Conservation (phyloP, 1,140 invertebrate species). For the Acyrthosiphon pisum region DNA sequence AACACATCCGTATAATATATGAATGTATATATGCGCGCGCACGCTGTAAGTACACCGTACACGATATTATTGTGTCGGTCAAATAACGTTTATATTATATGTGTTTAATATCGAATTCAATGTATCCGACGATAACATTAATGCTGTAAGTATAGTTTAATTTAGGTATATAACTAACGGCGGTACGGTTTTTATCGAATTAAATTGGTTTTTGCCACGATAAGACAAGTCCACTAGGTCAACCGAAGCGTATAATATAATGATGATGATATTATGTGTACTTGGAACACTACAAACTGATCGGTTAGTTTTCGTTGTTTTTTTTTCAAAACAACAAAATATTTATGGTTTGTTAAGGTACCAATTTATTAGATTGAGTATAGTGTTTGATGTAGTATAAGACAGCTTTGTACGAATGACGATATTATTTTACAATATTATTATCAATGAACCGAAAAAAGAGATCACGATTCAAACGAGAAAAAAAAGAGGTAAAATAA, state of each 20-base stretch:
- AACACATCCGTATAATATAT: background rate
- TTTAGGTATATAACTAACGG: background rate
- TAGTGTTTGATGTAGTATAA: background rate
- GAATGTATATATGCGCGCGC: background rate
- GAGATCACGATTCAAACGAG: background rate
- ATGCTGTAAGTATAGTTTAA: background rate
- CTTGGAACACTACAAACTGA: background rate
- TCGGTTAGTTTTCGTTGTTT: background rate
- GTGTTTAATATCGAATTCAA: background rate
- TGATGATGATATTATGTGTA: background rate
- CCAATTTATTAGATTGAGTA: background rate
- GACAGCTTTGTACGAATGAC: background rate
- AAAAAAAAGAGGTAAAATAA: background rate
- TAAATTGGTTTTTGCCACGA: background rate
- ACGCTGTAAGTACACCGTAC: background rate
- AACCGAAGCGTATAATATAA: background rate
- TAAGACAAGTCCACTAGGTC: slow-evolving; percentile 18
- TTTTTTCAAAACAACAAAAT: background rate
- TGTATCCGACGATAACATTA: slow-evolving; percentile 6
- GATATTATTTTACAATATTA: background rate
- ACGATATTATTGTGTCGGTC: background rate
- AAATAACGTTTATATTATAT: background rate
- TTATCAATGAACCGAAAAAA: background rate
- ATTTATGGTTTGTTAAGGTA: background rate
- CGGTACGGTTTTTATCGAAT: background rate